Conservation (phyloP, 2,888 invertebrate species). For the Zelleria hepariella region DNA sequence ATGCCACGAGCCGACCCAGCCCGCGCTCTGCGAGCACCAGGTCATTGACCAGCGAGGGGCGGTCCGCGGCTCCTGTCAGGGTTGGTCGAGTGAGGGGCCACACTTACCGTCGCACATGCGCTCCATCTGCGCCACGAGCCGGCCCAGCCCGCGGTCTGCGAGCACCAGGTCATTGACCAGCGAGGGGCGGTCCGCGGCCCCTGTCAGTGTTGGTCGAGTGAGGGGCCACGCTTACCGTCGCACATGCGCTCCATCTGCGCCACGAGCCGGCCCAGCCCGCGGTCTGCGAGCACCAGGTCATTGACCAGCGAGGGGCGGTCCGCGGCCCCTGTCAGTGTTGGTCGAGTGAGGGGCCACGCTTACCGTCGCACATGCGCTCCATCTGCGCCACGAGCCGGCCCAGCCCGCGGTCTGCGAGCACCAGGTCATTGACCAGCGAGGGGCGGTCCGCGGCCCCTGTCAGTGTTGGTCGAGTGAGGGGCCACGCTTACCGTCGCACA, state of each 20-base stretch:
- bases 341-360: too few species aligned
- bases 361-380: conserved; percentile 74
- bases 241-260: conserved; percentile 77
- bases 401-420: conserved; percentile 27
- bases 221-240: conserved; percentile 51
- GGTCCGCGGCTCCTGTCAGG: too few species aligned
- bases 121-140: conserved; percentile 75
- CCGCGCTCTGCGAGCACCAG: conserved; percentile 29
- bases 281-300: conserved; percentile 32
- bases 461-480: too few species aligned
- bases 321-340: conserved; percentile 71
- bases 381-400: conserved; percentile 71
- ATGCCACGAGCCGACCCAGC: conserved; percentile 58
- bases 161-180: conserved; percentile 57
- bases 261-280: conserved; percentile 50
- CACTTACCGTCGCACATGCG: conserved; percentile 69
- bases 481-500: conserved; percentile 69
- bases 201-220: too few species aligned
- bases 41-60: conserved; percentile 58
- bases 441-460: conserved; percentile 67
- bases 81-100: too few species aligned
- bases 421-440: conserved; percentile 58
- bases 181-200: too few species aligned
- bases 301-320: conserved; percentile 62
- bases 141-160: conserved; percentile 27